Evolutionary conservation across 2,888 invertebrate genomes (phyloP), one percentile per base, ranked within the genome.

Genomic region (Lasioglossum leucozonium): DNA sequence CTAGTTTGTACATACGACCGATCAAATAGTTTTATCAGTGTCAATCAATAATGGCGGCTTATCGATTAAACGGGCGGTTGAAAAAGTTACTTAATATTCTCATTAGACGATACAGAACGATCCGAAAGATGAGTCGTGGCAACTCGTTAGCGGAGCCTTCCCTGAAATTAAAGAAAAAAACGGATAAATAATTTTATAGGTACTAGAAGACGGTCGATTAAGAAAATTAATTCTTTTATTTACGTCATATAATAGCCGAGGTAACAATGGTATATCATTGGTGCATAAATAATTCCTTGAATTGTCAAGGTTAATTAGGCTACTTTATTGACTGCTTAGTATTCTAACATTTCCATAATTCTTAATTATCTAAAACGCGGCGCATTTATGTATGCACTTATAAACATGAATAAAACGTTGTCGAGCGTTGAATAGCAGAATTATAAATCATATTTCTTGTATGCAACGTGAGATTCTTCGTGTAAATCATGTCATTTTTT

Each of bases 1-100:
- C 65, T 51, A 55, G 74, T 81, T 71, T 69, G 74, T 77, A 79
- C 78, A 80, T 69, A 84, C 72, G 34, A 67, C 71, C 58, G 82
- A 75, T 83, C 84, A 77, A 84, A 89, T 82, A 74, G 87, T 83
- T 85, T 85, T 90, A 90, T 90, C 90, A 76, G 80, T 84, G 80
- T 85, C 85, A 79, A 87, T 87, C 90, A 77, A 84, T 84, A 87
- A 85, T 77, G 83, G 58, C 72, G 74, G 82, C 74, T 82, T 85
- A 81, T 87, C 81, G 77, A 86, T 86, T 84, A 76, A 85, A 79
- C 79, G 82, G 82, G 82, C 87, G 58, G 87, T 77, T 84, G 78
- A 73, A 86, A 86, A 77, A 79, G 72, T 86, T 65, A 82, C 82
- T 74, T 73, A 75, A 74, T 73, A 75, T 79, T 62, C 55, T 34